Evolutionary conservation across 2,888 invertebrate species (phyloP).

Genomic region (Cybosia mesomella): DNA sequence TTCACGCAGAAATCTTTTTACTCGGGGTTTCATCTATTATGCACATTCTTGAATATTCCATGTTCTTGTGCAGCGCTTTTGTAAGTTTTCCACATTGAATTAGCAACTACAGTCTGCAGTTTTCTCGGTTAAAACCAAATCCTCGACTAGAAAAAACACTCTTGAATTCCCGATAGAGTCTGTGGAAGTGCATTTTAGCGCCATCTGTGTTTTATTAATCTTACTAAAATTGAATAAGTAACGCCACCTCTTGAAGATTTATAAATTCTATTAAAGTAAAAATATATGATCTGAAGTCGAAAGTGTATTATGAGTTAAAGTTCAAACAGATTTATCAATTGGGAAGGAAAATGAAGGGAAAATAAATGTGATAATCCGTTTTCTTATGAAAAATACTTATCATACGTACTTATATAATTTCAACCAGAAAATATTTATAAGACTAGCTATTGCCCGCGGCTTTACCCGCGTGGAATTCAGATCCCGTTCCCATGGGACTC

Average conservation of each 20-base stretch:
- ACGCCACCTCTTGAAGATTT: neutral
- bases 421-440: neutral
- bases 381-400: neutral
- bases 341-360: neutral
- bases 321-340: neutral
- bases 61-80: constrained; percentile 19
- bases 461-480: no score
- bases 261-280: neutral
- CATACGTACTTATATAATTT: neutral
- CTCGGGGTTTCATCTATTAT: constrained; percentile 14
- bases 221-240: constrained; percentile 4
- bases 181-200: neutral
- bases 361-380: no score
- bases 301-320: no score
- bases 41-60: constrained; percentile 39
- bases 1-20: constrained; percentile 21
- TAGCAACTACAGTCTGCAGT: constrained; percentile 9
- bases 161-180: neutral
- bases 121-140: constrained; percentile 7
- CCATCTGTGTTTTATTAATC: neutral
- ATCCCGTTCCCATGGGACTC: no score
- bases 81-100: constrained; percentile 24
- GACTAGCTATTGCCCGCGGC: no score
- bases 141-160: neutral
- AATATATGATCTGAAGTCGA: neutral